Evolutionary conservation across 2,797 vertebrate species (phyloP), one percentile per base, ranked within the genome.

Genomic region (Lutjanus campechanus): DNA sequence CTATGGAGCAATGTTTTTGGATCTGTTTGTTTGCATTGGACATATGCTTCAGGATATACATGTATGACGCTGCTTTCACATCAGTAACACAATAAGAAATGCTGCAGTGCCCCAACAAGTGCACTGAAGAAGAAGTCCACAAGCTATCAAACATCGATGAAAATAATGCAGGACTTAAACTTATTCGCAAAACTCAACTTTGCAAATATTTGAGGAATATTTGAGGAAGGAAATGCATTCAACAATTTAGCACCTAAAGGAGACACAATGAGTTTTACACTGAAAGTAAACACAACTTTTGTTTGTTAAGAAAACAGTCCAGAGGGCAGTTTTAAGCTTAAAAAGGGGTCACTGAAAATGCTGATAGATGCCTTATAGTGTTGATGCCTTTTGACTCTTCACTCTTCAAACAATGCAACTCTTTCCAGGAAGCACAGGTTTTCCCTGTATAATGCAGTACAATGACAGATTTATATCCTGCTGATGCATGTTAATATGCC

Each of bases 381-480:
- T 55, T 65, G 50, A 10, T 60, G 40, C 15, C 58, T 61, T 54
- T 46, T 46, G 56, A 59, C 51, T 62, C 20, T 22, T 9, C 15
- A 20, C 11, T 43, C 20, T 50, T n/a, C n/a, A 63, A 79, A 71
- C 36, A 62, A 2, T 49, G 1, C n/a, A 66, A 29, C 11, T 73
- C 19, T 44, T 58, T 19, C 36, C 41, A 50, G 12, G 2, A 29
- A 43, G 13, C 56, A 13, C 1, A 22, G 1, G 19, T 17, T 53
- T 63, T 10, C 6, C 3, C 17, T 65, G 7, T 41, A 20, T 29
- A 17, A 40, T 7, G 13, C 22, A 36, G 29, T 36, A 36, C 5
- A 8, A 29, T 12, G 16, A 25, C 8, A 19, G 7, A n/a, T 7
- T 15, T 1, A 10, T 53, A 46, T 41, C 4, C 4, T 60, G 29